phyloP scores from a whole-genome alignment of 2,797 vertebrate genomes.

The Pangasius krempfi region DNA sequence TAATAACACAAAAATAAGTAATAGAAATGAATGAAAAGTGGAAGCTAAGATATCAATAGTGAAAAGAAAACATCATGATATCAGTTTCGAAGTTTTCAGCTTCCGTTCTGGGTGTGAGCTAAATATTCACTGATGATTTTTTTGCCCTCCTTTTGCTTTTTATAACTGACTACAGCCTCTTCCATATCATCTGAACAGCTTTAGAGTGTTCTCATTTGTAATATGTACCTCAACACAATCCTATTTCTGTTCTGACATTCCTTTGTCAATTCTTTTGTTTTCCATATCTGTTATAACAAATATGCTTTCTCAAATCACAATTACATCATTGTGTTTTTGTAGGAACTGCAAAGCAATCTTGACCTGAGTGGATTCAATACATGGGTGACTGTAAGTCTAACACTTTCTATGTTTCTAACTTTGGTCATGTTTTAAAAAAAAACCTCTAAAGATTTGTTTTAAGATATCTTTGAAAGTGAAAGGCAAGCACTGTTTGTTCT shows the following conservation, averaged over 20 bases:
- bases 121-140: background rate
- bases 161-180: background rate
- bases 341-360: slow-evolving; percentile 82
- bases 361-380: slow-evolving; percentile 79
- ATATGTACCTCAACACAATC: background rate
- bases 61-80: background rate
- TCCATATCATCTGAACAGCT: background rate
- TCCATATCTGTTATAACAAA: background rate
- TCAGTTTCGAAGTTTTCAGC: background rate
- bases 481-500: background rate
- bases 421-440: background rate
- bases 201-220: background rate
- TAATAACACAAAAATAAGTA: background rate
- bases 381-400: slow-evolving; percentile 84
- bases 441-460: background rate
- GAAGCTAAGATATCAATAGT: background rate
- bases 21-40: background rate
- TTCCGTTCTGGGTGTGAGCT: background rate
- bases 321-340: slow-evolving; percentile 43
- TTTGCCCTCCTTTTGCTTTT: background rate
- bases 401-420: background rate
- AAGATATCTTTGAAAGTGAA: background rate
- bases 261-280: background rate
- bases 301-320: background rate
- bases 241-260: background rate